Conservation (phyloP, 2,888 invertebrate species). For the Elysia crispata region DNA sequence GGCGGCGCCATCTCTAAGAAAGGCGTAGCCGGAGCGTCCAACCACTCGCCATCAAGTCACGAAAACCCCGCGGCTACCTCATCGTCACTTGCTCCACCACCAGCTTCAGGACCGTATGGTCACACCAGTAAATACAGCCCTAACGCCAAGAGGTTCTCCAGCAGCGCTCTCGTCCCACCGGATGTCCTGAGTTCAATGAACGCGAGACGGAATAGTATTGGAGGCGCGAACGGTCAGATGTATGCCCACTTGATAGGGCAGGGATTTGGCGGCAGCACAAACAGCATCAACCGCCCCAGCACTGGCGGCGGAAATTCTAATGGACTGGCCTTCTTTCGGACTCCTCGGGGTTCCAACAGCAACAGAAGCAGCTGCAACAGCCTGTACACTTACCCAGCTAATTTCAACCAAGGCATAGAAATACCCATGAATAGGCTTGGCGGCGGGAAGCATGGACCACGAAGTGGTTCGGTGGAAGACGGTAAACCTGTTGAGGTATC, state of each 20-base stretch:
- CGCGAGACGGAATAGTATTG: too few relatives aligned
- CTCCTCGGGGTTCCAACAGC: background rate
- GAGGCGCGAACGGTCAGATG: too few relatives aligned
- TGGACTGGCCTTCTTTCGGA: background rate
- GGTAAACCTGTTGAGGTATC: background rate
- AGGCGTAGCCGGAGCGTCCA: too few relatives aligned
- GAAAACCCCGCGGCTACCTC: too few relatives aligned
- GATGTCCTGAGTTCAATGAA: too few relatives aligned
- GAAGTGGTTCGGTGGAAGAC: background rate
- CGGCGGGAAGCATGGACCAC: background rate
- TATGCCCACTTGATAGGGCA: too few relatives aligned
- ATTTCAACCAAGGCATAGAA: conserved; percentile 24
- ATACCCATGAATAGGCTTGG: background rate
- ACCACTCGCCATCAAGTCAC: too few relatives aligned
- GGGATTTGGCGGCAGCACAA: background rate
- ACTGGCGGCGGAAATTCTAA: background rate
- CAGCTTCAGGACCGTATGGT: background rate
- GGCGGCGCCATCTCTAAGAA: too few relatives aligned
- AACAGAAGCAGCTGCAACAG: conserved; percentile 16
- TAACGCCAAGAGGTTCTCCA: background rate
- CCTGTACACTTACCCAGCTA: conserved; percentile 40
- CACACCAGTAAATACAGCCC: background rate
- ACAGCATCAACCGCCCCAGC: background rate
- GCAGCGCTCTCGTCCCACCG: too few relatives aligned
- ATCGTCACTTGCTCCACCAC: background rate